Evolutionary conservation across 2,888 invertebrate genomes (phyloP).

Genomic region (Anaspis maculata): DNA sequence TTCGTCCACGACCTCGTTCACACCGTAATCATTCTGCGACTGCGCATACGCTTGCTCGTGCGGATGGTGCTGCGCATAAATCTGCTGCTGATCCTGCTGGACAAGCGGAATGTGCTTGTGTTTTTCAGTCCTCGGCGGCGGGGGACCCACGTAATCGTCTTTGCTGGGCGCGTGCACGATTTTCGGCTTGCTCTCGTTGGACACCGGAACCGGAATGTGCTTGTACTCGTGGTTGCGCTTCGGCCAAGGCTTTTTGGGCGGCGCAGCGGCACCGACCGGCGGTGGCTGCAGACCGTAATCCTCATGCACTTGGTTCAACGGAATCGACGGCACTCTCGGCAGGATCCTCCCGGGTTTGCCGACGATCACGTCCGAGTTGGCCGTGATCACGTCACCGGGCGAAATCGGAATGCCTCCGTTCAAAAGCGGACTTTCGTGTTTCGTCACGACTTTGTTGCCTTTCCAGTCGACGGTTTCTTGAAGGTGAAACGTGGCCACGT

Average conservation of each 20-base stretch:
- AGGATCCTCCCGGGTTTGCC: conserved; percentile 72
- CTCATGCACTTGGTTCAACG: conserved; percentile 34
- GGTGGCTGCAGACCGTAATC: conserved; percentile 52
- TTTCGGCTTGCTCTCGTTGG: neutral
- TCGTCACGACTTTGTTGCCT: conserved; percentile 34
- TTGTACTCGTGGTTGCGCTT: conserved; percentile 27
- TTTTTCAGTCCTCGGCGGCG: conserved; percentile 23
- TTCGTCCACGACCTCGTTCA: conserved; percentile 7
- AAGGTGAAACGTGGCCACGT: conserved; percentile 42
- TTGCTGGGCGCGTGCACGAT: conserved; percentile 29
- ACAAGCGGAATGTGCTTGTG: conserved; percentile 23
- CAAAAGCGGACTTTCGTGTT: conserved; percentile 55
- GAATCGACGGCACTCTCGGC: conserved; percentile 57
- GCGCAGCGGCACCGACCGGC: too few species aligned
- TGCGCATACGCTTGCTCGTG: conserved; percentile 14
- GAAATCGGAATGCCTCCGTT: conserved; percentile 79
- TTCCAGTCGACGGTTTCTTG: conserved; percentile 21
- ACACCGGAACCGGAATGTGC: conserved; percentile 12
- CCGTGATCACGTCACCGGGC: conserved; percentile 77
- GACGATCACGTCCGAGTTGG: conserved; percentile 79
- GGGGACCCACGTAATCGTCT: conserved; percentile 40
- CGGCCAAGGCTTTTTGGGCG: conserved; percentile 35
- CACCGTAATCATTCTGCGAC: conserved; percentile 16
- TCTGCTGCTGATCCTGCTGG: too few species aligned
- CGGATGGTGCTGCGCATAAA: too few species aligned